Evolutionary conservation across 2,797 vertebrate species (phyloP), one percentile per base, ranked within the genome.

Genomic region (Myiotriccus ornatus): DNA sequence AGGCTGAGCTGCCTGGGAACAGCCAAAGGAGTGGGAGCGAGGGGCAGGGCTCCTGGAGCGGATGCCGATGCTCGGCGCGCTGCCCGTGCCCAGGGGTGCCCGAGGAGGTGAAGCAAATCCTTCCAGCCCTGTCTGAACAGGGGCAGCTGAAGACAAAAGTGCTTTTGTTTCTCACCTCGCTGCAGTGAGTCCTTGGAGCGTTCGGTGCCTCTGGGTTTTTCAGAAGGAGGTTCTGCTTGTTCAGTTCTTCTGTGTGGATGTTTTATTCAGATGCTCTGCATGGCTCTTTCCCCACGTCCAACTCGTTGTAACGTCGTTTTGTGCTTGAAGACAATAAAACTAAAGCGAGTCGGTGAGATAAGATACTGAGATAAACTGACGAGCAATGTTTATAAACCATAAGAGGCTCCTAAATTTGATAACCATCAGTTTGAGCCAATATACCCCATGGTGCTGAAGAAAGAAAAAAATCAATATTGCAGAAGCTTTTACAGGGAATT

Each of bases 381-480:
- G 92, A 93, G 68, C 64, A 35, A 60, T 79, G 90, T 93, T 93
- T 95, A 32, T 89, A 84, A 88, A 92, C 83, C 19, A 1, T 53
- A 78, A 69, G 30, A 69, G 71, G 59, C 83, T 94, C 77, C 79
- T 84, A 78, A 93, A 93, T 81, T 79, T 82, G 78, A 71, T 93
- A 77, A 62, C 47, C 18, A 20, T 84, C 75, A 37, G 25, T 63
- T 93, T 21, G 63, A 94, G 67, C 78, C 67, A 90, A 11, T 89
- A 80, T 47, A 87, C 34, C 27, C 50, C 28, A 59, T 53, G 34
- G 24, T 94, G 87, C 74, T 91, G 84, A 96, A 92, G 79, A 95
- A 97, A 83, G 69, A 73, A 81, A 76, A 95, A 92, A 96, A 78
- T 86, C 90, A 60, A 20, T 95, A 96, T 37, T 87, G 84, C 76